Base-by-base conservation (phyloP, 2,113 vertebrate species). In the Rhinoderma darwinii region DNA sequence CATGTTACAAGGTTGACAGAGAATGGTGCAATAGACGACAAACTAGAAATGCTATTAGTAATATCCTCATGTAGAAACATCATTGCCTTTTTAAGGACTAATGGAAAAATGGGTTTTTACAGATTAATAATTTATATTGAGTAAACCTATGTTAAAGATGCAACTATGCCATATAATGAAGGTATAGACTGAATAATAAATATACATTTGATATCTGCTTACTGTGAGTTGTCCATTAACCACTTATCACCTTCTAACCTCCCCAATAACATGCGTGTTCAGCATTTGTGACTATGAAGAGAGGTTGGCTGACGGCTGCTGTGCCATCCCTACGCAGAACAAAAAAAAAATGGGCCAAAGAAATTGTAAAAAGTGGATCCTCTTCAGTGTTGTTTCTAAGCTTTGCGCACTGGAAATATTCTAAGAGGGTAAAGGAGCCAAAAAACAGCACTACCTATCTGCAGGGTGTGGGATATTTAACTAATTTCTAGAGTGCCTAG, bases 21-120 rank as follows among this genome's bases (percentile, higher is more conserved):
- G 27, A 72, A 63, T 75, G 78, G 78, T 43, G 80, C 44, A 82
- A 63, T 75, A 82, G 72, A 37, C 66, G 50, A 73, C 82, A 81
- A 87, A 56, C 47, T 74, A 73, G 41, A 50, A 70, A 54, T 82
- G 47, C 32, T 70, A 66, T 43, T 54, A 37, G 37, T 79, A 81
- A 66, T 50, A 43, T 27, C 50, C 75, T 54, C 47, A 51, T 44
- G 44, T 50, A 47, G 63, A 72, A 39, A 59, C 39, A 59, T 63
- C n/a, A 51, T 50, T 80, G 32, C 35, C 15, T 27, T 35, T 30
- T 41, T 70, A 56, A 30, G 70, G 82, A 54, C 76, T 84, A 76
- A 63, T 61, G 56, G 27, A 41, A 44, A 41, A 41, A 54, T 66
- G 79, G n/a, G 44, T 54, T 51, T 47, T 51, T 78, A 32, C 75